Evolutionary conservation across 2,113 vertebrate genomes (phyloP).

Genomic region (Butastur rufipennis): DNA sequence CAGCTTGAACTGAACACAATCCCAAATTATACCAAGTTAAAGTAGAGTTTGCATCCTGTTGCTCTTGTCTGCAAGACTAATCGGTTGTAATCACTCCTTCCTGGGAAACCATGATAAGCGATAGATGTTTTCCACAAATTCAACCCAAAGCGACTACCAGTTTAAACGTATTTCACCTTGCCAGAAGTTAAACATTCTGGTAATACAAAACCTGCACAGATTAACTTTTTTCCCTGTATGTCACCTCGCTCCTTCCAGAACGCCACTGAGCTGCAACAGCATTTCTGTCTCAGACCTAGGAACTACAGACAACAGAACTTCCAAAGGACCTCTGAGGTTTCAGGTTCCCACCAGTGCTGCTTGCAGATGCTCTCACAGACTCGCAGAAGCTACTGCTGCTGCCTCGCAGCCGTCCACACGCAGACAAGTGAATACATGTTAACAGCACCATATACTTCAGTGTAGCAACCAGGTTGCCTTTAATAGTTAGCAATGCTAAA

Average conservation of each 20-base stretch:
- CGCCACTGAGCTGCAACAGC: not conserved
- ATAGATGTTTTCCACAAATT: not conserved
- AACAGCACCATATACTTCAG: too few species aligned
- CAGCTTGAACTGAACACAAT: not conserved
- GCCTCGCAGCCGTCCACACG: not conserved
- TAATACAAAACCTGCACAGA: not conserved
- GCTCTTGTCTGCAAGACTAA: not conserved
- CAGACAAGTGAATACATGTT: fast-evolving
- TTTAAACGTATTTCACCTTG: not conserved
- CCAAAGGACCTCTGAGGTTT: too few species aligned
- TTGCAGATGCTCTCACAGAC: not conserved
- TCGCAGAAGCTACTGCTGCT: not conserved
- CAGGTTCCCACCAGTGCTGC: not conserved
- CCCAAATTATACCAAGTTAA: not conserved
- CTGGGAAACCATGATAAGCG: not conserved
- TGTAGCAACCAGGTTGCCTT: fast-evolving
- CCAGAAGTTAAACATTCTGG: not conserved
- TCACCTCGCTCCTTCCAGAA: not conserved
- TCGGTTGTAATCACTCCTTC: not conserved
- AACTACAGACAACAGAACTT: not conserved
- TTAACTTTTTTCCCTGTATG: not conserved
- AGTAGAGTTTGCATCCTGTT: not conserved
- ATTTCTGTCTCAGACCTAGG: not conserved
- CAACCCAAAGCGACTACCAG: not conserved
- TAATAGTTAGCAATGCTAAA: not conserved